Evolutionary conservation across 2,113 vertebrate genomes (phyloP), one percentile per base, ranked within the genome.

Genomic region (Pandion haliaetus): DNA sequence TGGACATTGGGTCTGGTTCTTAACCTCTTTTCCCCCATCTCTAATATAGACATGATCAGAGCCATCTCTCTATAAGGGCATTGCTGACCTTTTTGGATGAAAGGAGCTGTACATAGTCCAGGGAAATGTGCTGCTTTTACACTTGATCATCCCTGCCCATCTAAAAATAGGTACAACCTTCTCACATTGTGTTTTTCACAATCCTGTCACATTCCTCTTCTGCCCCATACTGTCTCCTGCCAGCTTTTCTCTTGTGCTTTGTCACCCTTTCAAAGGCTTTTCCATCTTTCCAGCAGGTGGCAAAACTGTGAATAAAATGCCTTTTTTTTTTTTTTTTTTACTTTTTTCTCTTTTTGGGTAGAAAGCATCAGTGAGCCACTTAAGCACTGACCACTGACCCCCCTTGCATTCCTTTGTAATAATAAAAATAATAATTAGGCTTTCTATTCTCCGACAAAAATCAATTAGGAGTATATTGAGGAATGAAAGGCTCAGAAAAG

Each of bases 401-500:
- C 54, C 49, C 32, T 24, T 32, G 28, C 63, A 71, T 79, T 93
- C 54, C 80, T 86, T 96, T 95, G 42, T 94, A 89, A 89, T 95
- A 94, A 95, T 88, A 96, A 97, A 94, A 95, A 87, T 88, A 96
- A 94, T 95, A 95, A 96, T 91, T 69, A 74, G 87, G 65, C 62
- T 94, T 96, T 97, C 85, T 93, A 47, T 95, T 97, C 67, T 90
- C 93, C 61, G 71, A 57, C 85, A 85, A 93, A 97, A 96, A 95
- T 97, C 93, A 95, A 96, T 96, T 97, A 97, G 47, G 96, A 97
- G 94, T 89, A 82, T 94, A 94, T 83, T 93, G 95, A 90, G 84
- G 90, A 91, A 97, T 85, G 72, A 94, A 97, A 94, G 92, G 72
- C 92, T 93, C 83, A 86, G 86, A 96, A 97, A 98, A 97, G 74